These are phyloP conservation scores for Sitta carolinensis DNA, from an alignment of 2,797 vertebrate genomes.

Conservation along the genomic window DNA sequence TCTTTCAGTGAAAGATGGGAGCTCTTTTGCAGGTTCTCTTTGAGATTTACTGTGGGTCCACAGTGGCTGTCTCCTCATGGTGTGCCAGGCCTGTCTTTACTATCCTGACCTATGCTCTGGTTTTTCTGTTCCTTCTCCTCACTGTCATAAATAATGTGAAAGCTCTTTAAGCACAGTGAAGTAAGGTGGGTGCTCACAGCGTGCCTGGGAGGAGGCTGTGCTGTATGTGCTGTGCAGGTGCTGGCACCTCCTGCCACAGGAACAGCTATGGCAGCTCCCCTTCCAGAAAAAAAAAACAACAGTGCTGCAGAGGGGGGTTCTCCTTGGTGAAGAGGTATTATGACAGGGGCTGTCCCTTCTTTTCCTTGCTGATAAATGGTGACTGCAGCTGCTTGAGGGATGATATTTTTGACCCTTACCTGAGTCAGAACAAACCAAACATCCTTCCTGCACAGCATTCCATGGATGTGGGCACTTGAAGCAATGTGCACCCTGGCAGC, in stretches of 20 bases:
- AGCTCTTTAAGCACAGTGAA: neutral
- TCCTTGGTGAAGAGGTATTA: neutral
- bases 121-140: neutral
- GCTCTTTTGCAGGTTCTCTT: neutral
- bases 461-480: neutral
- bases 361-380: neutral
- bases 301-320: neutral
- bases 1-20: neutral
- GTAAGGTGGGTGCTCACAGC: neutral
- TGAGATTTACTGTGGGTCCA: neutral
- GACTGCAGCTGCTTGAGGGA: neutral
- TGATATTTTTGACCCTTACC: neutral
- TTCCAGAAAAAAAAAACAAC: neutral
- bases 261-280: neutral
- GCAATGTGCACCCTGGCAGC: rapidly evolving
- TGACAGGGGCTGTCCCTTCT: neutral
- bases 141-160: neutral
- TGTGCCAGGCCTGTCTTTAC: neutral
- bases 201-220: neutral
- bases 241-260: neutral
- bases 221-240: neutral
- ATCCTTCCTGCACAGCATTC: neutral
- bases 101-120: neutral
- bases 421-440: neutral
- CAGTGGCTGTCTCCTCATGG: neutral